Conservation (phyloP, 2,797 vertebrate genomes). For the Pipistrellus pipistrellus region DNA sequence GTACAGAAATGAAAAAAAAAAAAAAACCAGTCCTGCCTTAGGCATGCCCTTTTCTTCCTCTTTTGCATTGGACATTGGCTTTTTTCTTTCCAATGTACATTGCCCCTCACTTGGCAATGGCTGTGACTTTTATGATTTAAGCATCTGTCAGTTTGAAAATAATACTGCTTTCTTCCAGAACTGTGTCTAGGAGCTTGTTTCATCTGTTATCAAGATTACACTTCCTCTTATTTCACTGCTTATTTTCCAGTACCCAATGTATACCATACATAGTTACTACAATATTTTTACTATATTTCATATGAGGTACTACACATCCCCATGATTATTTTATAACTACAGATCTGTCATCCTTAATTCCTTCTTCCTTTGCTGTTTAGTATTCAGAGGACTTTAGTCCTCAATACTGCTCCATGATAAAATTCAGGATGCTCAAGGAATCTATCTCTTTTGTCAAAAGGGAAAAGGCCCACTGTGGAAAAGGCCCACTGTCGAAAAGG, state of each 20-base stretch:
- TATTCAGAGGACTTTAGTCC: not conserved
- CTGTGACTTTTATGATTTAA: not conserved
- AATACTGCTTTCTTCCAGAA: not conserved
- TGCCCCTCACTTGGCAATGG: not conserved
- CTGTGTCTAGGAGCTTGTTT: constrained; percentile 56
- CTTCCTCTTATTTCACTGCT: constrained; percentile 42
- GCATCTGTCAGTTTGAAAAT: constrained; percentile 35
- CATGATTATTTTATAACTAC: not conserved
- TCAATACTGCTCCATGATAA: not conserved
- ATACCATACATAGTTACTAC: not conserved
- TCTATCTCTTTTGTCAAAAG: not conserved
- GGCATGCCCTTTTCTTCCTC: not conserved
- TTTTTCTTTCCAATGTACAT: not conserved
- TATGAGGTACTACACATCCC: not conserved
- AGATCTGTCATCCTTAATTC: not conserved
- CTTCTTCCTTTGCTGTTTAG: constrained; percentile 21
- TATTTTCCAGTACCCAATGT: not conserved
- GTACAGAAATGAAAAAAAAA: not conserved
- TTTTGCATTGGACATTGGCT: not conserved
- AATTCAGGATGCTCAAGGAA: not conserved
- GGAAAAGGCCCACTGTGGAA: not conserved
- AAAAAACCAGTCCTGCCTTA: not conserved
- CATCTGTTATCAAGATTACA: constrained; percentile 18
- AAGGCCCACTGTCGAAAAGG: not conserved
- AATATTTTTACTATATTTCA: not conserved